Evolutionary conservation across 2,113 vertebrate species (phyloP).

Genomic region (Cottus gobio): DNA sequence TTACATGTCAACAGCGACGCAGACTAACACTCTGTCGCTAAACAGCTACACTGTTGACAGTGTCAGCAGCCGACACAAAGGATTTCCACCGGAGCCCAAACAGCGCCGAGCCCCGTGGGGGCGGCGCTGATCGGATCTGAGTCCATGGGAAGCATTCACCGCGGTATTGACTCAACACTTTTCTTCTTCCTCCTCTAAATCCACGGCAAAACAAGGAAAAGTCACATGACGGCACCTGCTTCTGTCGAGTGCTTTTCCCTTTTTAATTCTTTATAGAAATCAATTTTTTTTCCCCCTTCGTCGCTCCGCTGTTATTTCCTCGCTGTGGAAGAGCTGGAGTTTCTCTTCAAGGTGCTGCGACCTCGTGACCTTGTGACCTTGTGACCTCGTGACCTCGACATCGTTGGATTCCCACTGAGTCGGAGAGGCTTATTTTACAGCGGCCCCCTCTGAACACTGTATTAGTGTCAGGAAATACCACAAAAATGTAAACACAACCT

Average conservation of each 20-base stretch:
- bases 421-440: conserved; percentile 1
- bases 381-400: conserved; percentile 1
- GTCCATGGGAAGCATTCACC: conserved; percentile 43
- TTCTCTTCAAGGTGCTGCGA: not conserved
- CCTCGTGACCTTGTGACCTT: not conserved
- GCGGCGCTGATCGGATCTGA: conserved; percentile 41
- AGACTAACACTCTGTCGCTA: conserved; percentile 51
- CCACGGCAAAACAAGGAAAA: conserved; percentile 3
- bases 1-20: conserved; percentile 58
- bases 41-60: conserved; percentile 65
- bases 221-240: conserved; percentile 6
- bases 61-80: conserved; percentile 61
- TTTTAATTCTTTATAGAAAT: not conserved
- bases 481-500: conserved; percentile 9
- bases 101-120: conserved; percentile 33
- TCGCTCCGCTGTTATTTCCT: not conserved
- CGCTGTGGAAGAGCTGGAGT: not conserved
- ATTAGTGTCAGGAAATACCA: not conserved
- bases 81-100: conserved; percentile 61
- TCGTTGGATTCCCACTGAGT: not conserved
- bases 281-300: too few relatives aligned
- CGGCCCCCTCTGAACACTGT: not conserved
- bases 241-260: not conserved
- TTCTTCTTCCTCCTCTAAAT: not conserved
- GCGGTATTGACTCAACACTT: conserved; percentile 30